Evolutionary conservation across 2,888 invertebrate genomes (phyloP).

Genomic region (Ernsta delagoae): DNA sequence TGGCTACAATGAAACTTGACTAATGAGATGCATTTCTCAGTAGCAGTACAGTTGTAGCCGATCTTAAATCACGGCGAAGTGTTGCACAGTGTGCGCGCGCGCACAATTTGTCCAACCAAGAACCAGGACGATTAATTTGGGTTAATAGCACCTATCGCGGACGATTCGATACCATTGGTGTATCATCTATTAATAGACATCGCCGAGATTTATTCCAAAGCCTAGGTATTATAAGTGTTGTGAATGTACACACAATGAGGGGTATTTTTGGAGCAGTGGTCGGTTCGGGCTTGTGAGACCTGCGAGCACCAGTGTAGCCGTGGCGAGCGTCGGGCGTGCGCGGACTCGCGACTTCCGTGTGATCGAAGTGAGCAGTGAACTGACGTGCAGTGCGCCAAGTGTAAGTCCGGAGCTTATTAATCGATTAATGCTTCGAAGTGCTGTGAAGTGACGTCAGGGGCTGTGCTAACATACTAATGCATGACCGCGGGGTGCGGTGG

Average conservation of each 20-base stretch:
- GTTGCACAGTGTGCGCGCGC: constrained; percentile 32
- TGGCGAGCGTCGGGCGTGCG: constrained; percentile 65
- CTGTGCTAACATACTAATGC: constrained; percentile 81
- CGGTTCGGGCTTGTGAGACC: constrained; percentile 60
- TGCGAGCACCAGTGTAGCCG: constrained; percentile 61
- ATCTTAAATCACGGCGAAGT: constrained; percentile 35
- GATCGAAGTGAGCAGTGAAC: constrained; percentile 57
- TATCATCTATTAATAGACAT: constrained; percentile 64
- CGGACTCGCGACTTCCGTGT: constrained; percentile 48
- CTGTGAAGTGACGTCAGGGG: constrained; percentile 55
- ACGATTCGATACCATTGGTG: constrained; percentile 47
- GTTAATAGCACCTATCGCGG: constrained; percentile 55
- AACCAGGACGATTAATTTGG: constrained; percentile 51
- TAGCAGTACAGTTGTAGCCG: constrained; percentile 3
- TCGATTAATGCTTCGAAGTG: constrained; percentile 69
- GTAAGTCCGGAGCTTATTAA: constrained; percentile 75
- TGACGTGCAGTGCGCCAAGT: constrained; percentile 57
- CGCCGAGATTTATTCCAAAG: constrained; percentile 71
- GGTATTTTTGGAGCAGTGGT: constrained; percentile 74
- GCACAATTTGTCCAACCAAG: constrained; percentile 39
- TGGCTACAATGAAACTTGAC: constrained; percentile 28
- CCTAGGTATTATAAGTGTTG: constrained; percentile 74
- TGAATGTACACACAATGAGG: constrained; percentile 75
- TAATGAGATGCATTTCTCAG: constrained; percentile 30
- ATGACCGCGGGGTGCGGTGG: constrained; percentile 57